A percentile compares a stretch with the other conserved stretches of the same genome.
phyloP scores from a whole-genome alignment of 2,113 vertebrate genomes.

The Hipposideros armiger region DNA sequence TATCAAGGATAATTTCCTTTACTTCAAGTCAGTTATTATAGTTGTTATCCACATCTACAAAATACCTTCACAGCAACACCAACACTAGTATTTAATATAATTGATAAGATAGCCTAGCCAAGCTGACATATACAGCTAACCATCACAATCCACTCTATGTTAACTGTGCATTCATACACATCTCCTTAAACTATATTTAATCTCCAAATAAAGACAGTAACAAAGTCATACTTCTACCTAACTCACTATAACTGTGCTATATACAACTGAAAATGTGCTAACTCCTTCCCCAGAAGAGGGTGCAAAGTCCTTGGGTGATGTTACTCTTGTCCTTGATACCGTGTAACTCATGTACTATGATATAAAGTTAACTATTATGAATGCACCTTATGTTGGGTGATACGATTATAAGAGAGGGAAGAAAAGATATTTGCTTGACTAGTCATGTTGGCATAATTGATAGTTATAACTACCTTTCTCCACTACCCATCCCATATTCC shows the following conservation, averaged over 20 bases:
- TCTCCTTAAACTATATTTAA: constrained; percentile 18
- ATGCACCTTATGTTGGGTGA: not conserved
- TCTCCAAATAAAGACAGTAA: constrained; percentile 27
- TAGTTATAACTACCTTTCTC: constrained; percentile 21
- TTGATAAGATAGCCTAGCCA: not conserved
- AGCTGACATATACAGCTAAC: constrained; percentile 3
- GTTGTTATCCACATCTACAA: not conserved
- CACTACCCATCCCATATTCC: not conserved
- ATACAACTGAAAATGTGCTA: not conserved
- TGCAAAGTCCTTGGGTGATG: not conserved
- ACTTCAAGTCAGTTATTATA: constrained; percentile 5
- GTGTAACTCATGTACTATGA: not conserved
- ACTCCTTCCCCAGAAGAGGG: constrained; percentile 24
- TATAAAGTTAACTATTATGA: constrained; percentile 28
- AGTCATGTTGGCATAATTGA: not conserved
- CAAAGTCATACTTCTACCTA: constrained; percentile 1
- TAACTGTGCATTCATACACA: not conserved
- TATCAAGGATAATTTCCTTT: constrained; percentile 38
- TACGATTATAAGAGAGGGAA: not conserved
- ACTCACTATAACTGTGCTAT: not conserved
- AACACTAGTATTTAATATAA: constrained; percentile 4
- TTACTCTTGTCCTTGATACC: not conserved
- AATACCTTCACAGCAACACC: not conserved
- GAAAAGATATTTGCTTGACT: constrained; percentile 17
- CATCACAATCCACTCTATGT: not conserved